Base-by-base conservation (phyloP, 2,888 invertebrate species). In the Ischnus inquisitorius region DNA sequence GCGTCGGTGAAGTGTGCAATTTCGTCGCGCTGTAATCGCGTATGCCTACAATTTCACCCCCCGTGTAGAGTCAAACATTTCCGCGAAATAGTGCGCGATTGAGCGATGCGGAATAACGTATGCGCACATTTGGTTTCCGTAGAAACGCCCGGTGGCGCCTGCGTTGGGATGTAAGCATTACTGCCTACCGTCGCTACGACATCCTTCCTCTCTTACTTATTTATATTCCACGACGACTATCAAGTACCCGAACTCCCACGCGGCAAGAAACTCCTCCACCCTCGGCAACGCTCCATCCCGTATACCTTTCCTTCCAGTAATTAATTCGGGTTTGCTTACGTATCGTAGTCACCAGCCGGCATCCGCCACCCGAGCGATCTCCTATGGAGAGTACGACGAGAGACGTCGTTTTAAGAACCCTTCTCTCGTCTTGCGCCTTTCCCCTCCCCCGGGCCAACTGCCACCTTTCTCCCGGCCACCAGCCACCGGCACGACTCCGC, bases 311-410 rank as follows among this genome's bases (percentile, higher is more conserved):
- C 74, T 79, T 80, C 86, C 68, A 84, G 89, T 90, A 90, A 91
- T 91, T 90, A 91, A 91, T 90, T 91, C 88, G 87, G 80, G 81
- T 85, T 89, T 88, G 88, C 89, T 88, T 88, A 87, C 87, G 88
- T 89, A 88, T 88, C 88, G 87, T 86, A 84, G 83, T 81, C 84
- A 83, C 79, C 76, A 82, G 68, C 84, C 82, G 82, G 75, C 76
- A 82, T 76, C 81, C 74, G 81, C 69, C 75, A 48, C 64, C 14
- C 54, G 16, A 64, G 64, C 68, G 46, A 60, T 57, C 60, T 39
- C 43, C 62, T 71, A 74, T 46, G 75, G 75, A 74, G 72, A 77
- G 79, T 39, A 72, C 72, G 51, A 57, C 69, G 72, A 68, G 72
- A 68, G 67, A 64, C 79, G 51, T 19, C 68, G 69, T 78, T 83